Evolutionary conservation across 2,113 vertebrate genomes (phyloP).

Genomic region (Heloderma charlesbogerti): DNA sequence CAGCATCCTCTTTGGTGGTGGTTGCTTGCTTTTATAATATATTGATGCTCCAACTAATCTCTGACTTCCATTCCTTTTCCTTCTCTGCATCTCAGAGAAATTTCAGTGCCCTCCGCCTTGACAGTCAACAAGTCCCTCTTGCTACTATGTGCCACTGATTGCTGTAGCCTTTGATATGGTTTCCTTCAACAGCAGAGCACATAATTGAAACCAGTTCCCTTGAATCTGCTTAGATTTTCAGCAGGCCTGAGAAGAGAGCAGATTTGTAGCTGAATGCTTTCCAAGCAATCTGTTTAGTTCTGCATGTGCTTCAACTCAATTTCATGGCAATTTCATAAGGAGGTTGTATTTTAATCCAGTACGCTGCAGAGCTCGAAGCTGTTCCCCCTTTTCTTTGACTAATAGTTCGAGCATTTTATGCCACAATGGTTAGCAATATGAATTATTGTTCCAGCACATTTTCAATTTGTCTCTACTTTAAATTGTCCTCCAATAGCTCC

Average conservation of each 20-base stretch:
- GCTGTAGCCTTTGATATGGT: constrained; percentile 26
- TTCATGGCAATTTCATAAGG: constrained; percentile 74
- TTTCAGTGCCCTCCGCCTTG: constrained; percentile 14
- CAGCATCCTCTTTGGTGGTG: neutral
- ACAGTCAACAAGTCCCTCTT: constrained; percentile 26
- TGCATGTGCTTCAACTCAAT: constrained; percentile 69
- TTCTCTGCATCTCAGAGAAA: constrained; percentile 5
- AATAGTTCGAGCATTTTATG: constrained; percentile 48
- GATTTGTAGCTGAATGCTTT: constrained; percentile 69
- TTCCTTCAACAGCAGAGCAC: constrained; percentile 58
- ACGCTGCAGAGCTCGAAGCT: constrained; percentile 45
- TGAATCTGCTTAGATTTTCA: constrained; percentile 69
- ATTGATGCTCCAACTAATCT: neutral
- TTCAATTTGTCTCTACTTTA: constrained; percentile 51
- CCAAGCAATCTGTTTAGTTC: constrained; percentile 74
- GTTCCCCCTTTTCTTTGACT: constrained; percentile 58
- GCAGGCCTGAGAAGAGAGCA: constrained; percentile 52
- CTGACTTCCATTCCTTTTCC: neutral
- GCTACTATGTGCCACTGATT: neutral
- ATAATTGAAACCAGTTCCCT: constrained; percentile 67
- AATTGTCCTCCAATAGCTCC: constrained; percentile 49
- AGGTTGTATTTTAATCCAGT: constrained; percentile 72
- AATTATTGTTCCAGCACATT: constrained; percentile 56
- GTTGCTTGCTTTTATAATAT: neutral
- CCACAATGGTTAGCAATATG: constrained; percentile 38